Base-by-base conservation (phyloP, 1,140 invertebrate genomes). In the Acromyrmex echinatior region DNA sequence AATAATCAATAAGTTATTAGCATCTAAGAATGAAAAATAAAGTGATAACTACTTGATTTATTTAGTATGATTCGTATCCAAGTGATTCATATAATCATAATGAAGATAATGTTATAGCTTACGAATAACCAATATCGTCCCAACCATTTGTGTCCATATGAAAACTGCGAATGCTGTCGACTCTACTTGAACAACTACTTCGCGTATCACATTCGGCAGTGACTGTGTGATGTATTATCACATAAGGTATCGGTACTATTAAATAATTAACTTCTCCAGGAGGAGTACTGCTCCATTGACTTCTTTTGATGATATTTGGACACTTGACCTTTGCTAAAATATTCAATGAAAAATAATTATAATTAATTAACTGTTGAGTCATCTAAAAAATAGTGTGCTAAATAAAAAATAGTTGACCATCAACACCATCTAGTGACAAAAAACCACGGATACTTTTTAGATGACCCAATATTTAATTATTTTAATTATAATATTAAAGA, bases 181-280 rank as follows among this genome's bases (percentile, higher is more conserved):
- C 94, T 1, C 90, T 90, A 4, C 88, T 78, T 2, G 93, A 92
- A 87, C 97, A 98, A 39, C 80, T 63, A 16, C 65, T 0, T 28
- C 96, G 94, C 0, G 95, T 95, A 1, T 80, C 81, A 90, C 97
- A 98, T 71, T 95, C 94, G 6, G 91, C 81, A 0, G 96, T 96
- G 0, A 96, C 97, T 2, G 97, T 97, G 89, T 98, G 97, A 92
- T 97, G 97, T 62, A 98, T 96, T 28, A 98, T 96, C 2, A 97
- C 97, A 80, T 97, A 92, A 31, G 86, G 85, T 65, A 93, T 51
- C 7, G 93, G 92, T 53, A 90, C 65, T 12, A 93, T 91, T 35
- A 93, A 79, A 62, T 92, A 92, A 77, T 92, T 91, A 0, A 90
- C 66, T 0, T 14, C 21, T 56, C 35, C 88, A 28, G 87, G 31